Evolutionary conservation across 2,888 invertebrate species (phyloP).

Genomic region (Monopis laevigella): DNA sequence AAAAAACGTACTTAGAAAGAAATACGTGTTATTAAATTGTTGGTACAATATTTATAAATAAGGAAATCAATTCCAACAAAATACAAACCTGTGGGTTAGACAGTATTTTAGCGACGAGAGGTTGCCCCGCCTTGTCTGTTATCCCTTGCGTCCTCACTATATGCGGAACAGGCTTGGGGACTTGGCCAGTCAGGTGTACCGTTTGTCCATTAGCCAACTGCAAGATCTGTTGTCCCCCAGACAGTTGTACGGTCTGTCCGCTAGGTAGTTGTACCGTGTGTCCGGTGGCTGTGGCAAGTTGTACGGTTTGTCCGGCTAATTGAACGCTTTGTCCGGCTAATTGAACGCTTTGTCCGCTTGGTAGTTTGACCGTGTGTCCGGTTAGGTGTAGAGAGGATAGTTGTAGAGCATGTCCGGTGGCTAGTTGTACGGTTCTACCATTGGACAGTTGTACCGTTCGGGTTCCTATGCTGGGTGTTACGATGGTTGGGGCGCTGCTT

Average conservation of each 20-base stretch:
- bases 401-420: conserved; percentile 40
- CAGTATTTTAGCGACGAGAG: conserved; percentile 77
- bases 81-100: conserved; percentile 73
- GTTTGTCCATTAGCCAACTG: conserved; percentile 51
- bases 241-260: conserved; percentile 42
- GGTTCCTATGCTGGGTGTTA: conserved; percentile 31
- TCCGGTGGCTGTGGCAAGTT: conserved; percentile 52
- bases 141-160: conserved; percentile 42
- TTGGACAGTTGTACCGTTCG: conserved; percentile 47
- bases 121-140: conserved; percentile 51
- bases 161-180: conserved; percentile 38
- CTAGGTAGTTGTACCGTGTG: conserved; percentile 51
- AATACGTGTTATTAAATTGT: too few relatives aligned
- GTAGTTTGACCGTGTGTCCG: conserved; percentile 56
- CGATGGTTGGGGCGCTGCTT: conserved; percentile 32
- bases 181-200: conserved; percentile 43
- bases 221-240: conserved; percentile 43
- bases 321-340: conserved; percentile 35
- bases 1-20: too few relatives aligned
- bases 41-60: not conserved
- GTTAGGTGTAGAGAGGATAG: conserved; percentile 35
- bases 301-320: conserved; percentile 51
- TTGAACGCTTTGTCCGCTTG: conserved; percentile 48
- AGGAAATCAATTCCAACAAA: too few relatives aligned
- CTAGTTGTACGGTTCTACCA: conserved; percentile 46